Conservation (phyloP, 2,797 vertebrate genomes). For the Danionella dracula region DNA sequence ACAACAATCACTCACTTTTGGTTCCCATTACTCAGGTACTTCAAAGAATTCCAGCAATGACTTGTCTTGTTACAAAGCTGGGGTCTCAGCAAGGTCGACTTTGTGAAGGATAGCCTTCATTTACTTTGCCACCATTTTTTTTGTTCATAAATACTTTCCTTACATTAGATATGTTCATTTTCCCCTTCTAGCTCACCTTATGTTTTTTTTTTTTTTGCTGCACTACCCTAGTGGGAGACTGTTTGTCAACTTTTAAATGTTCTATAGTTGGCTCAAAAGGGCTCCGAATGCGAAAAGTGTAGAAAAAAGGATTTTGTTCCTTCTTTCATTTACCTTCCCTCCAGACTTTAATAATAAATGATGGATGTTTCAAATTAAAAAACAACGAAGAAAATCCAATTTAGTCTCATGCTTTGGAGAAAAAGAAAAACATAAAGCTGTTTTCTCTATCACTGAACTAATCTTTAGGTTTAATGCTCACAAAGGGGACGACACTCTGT, state of each 20-base stretch:
- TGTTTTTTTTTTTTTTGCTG: background rate
- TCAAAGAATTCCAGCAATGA: no score
- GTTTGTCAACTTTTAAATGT: background rate
- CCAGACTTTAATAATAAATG: conserved; percentile 90
- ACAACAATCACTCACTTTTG: no score
- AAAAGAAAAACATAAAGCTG: conserved; percentile 68
- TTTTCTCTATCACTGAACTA: conserved; percentile 59
- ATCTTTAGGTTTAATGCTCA: conserved; percentile 63
- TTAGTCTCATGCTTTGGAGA: conserved; percentile 83
- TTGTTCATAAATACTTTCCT: conserved; percentile 30
- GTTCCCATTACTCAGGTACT: no score
- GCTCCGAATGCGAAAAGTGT: background rate
- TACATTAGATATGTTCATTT: conserved; percentile 48
- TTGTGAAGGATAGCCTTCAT: conserved; percentile 21
- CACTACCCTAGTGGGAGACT: background rate
- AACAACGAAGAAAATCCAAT: conserved; percentile 89
- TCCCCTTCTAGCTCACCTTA: background rate
- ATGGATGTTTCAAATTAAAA: conserved; percentile 95
- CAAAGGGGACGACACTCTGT: conserved; percentile 73
- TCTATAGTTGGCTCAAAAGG: no score
- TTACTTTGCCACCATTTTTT: conserved; percentile 54
- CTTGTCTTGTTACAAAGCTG: conserved; percentile 1
- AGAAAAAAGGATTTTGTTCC: conserved; percentile 20
- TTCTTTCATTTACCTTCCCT: conserved; percentile 48
- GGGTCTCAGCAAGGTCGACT: conserved; percentile 6